Base-by-base conservation (phyloP, 2,888 invertebrate genomes). In the Oegoconia quadripuncta region DNA sequence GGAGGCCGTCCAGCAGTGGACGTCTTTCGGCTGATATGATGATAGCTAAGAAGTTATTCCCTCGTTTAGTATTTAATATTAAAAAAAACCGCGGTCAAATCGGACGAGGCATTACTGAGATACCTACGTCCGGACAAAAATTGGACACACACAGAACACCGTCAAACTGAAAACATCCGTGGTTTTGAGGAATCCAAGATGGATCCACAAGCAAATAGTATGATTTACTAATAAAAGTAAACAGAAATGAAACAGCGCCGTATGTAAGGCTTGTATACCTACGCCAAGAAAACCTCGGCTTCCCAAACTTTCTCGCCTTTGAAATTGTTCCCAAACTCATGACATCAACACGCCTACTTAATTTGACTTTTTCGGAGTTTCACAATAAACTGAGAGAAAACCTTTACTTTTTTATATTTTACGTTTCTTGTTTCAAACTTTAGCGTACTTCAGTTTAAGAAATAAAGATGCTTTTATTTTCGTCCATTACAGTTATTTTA, bases 401-500 rank as follows among this genome's bases (percentile, higher is more conserved):
- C 59, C 56, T 56, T 61, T 55, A 63, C 60, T 63, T 67, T 66
- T 68, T 66, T 59, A 59, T 61, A 62, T 65, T 73, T 72, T 64
- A 68, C 56, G 57, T 61, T 60, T 50, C 60, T 64, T 63, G 57
- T 69, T 64, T 48, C 39, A 46, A 64, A 66, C 46, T 64, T 62
- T 44, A 50, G 46, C 55, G 51, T 50, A 47, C 54, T 52, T 42
- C 42, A 53, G 48, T 60, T 56, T 36, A 46, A 42, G 46, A 47
- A 58, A 49, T 52, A 55, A 42, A 42, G 52, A 46, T 58, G 53
- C 56, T 65, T 63, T 61, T 53, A 54, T 61, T 59, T 58, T 46
- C 32, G 46, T 44, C 35, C 37, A 35, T 41, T 44, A 39, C 31
- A 22, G 39, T 42, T 35, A 29, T 37, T 40, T 35, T 35, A 40